Percentiles rank a stretch among this genome's conserved stretches.
phyloP scores from a whole-genome alignment of 2,113 vertebrate genomes.

The Limnothrissa miodon region DNA sequence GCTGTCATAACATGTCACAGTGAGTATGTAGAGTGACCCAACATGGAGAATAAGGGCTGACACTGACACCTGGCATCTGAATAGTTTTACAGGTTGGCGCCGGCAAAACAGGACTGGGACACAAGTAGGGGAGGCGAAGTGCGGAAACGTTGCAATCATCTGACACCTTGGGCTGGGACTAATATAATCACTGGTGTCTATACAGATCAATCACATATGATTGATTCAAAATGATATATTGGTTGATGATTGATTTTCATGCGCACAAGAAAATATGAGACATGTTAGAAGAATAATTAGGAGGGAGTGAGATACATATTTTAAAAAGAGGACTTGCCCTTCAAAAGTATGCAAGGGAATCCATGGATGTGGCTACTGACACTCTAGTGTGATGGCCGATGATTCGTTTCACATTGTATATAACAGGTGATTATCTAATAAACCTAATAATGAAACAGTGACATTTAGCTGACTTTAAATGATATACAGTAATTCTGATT shows the following conservation, averaged over 20 bases:
- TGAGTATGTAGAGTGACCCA: background rate
- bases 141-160: background rate
- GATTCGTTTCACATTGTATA: too few relatives aligned
- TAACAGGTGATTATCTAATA: too few relatives aligned
- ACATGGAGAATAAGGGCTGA: background rate
- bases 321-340: background rate
- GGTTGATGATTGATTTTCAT: background rate
- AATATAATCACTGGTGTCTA: background rate
- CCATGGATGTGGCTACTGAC: background rate
- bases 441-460: too few relatives aligned
- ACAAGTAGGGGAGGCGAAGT: background rate
- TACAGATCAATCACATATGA: background rate
- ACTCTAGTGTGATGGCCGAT: background rate
- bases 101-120: background rate
- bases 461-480: too few relatives aligned
- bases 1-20: constrained; percentile 2
- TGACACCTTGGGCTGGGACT: background rate
- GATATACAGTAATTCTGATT: too few relatives aligned
- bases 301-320: background rate
- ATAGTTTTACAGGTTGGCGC: background rate
- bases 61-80: constrained; percentile 8
- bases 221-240: background rate
- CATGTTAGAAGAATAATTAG: background rate
- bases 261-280: background rate
- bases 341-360: background rate